A percentile compares a stretch with the other conserved stretches of the same genome.
phyloP scores from a whole-genome alignment of 2,888 invertebrate species.

The Pollenia labialis region DNA sequence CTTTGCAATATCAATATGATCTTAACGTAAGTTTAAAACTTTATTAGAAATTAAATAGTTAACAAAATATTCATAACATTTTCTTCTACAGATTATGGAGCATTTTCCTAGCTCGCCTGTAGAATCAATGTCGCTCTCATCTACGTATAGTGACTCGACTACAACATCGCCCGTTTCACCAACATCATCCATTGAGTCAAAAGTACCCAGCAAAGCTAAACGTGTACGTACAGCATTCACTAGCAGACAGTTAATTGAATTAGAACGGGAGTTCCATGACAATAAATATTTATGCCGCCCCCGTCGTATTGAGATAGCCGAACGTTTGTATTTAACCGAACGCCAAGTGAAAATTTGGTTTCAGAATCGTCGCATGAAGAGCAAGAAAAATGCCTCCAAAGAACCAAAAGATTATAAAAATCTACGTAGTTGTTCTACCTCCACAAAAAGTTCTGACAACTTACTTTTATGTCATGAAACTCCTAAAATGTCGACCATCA shows the following conservation, averaged over 20 bases:
- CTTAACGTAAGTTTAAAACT: conserved; percentile 42
- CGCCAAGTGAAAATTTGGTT: conserved; percentile 95
- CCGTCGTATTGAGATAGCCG: conserved; percentile 97
- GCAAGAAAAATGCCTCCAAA: conserved; percentile 84
- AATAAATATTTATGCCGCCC: conserved; percentile 96
- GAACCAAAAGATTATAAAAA: conserved; percentile 23
- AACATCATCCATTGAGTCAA: conserved; percentile 45
- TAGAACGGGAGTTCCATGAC: conserved; percentile 97
- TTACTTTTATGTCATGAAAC: not conserved
- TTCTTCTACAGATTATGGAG: conserved; percentile 24
- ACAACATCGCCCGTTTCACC: conserved; percentile 22
- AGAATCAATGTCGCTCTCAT: not conserved
- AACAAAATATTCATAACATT: not conserved
- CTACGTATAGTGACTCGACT: not conserved
- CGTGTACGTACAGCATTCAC: conserved; percentile 97
- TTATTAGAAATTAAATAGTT: not conserved
- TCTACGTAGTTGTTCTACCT: not conserved
- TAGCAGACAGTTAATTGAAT: conserved; percentile 95
- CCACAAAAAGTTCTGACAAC: not conserved
- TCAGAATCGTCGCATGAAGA: conserved; percentile 92
- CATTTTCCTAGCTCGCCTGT: conserved; percentile 1
- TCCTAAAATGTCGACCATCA: not conserved
- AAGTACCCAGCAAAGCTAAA: conserved; percentile 84
- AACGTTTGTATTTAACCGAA: conserved; percentile 94
- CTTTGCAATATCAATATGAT: conserved; percentile 38